Conservation (phyloP, 2,113 vertebrate genomes). For the Sinocyclocheilus anophthalmus region DNA sequence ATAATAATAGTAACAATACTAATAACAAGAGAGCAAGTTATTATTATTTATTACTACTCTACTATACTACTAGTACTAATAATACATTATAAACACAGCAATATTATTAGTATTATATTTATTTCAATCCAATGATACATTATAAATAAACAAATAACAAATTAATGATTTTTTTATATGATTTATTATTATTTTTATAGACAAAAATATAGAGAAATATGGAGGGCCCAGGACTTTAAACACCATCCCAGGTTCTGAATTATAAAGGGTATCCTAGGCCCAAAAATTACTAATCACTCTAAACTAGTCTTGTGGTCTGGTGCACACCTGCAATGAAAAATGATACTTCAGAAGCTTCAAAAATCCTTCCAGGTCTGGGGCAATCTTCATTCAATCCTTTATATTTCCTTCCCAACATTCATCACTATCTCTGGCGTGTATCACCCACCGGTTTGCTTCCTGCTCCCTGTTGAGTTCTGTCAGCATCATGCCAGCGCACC, state of each 20-base stretch:
- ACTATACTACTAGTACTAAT: too few species aligned
- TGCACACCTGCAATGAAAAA: conserved; percentile 59
- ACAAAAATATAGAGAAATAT: not conserved
- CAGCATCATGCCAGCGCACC: conserved; percentile 42
- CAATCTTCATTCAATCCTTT: conserved; percentile 7
- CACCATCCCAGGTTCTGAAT: not conserved
- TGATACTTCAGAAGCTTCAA: conserved; percentile 61
- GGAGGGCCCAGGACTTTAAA: not conserved
- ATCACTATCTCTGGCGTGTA: not conserved
- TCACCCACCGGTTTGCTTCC: not conserved
- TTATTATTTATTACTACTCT: too few species aligned
- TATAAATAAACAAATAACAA: too few species aligned
- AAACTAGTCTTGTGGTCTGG: conserved; percentile 50
- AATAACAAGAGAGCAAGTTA: too few species aligned
- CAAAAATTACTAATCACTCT: not conserved
- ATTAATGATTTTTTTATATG: too few species aligned
- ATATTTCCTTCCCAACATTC: not conserved
- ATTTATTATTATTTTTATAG: not conserved
- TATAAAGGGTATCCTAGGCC: too few species aligned
- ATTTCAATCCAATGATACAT: too few species aligned
- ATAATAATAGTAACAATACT: too few species aligned
- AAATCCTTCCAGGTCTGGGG: conserved; percentile 13
- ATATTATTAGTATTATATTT: not conserved
- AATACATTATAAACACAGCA: too few species aligned
- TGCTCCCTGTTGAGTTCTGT: conserved; percentile 34